Evolutionary conservation across 2,888 invertebrate species (phyloP), one percentile per base, ranked within the genome.

Genomic region (Neocrepidodera transversa): DNA sequence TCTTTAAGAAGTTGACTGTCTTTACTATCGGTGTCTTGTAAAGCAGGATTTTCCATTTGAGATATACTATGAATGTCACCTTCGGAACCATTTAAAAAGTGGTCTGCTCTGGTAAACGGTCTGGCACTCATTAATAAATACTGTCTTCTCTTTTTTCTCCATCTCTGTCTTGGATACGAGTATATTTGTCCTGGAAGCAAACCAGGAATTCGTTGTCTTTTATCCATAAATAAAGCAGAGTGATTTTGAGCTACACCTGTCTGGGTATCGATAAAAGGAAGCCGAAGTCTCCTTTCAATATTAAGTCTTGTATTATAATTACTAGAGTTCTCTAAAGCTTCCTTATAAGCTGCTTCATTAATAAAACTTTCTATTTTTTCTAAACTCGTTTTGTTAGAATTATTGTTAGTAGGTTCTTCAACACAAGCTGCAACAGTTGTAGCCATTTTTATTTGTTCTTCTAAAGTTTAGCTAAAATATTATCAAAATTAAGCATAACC

Each of bases 181-280:
- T 71, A 71, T 47, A 71, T 71, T 35, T 71, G 70, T 8, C 96
- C 96, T 69, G 91, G 91, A 66, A 85, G 85, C 58, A 91, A 84
- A 52, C 96, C 96, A 3, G 96, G 96, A 85, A 95, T 90, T 69
- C 97, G 86, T 79, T 96, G 93, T 74, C 92, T 87, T 75, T 91
- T 86, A 58, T 89, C 89, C 91, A 95, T 93, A 73, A 95, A 92
- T 68, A 94, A 84, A 70, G 90, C 89, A 74, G 94, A 95, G 79
- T 96, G 95, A 74, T 92, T 95, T 79, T 97, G 97, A 47, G 97
- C 97, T 56, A 97, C 95, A 65, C 93, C 95, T 67, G 96, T 97
- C 80, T 97, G 96, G 13, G 95, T 94, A 81, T 97, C 97, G 71
- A 97, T 86, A 78, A 97, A 97, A 18, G 97, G 97, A 85, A 97